Evolutionary conservation across 1,140 invertebrate genomes (phyloP), one percentile per base, ranked within the genome.

Genomic region (Drosophila sucinea): DNA sequence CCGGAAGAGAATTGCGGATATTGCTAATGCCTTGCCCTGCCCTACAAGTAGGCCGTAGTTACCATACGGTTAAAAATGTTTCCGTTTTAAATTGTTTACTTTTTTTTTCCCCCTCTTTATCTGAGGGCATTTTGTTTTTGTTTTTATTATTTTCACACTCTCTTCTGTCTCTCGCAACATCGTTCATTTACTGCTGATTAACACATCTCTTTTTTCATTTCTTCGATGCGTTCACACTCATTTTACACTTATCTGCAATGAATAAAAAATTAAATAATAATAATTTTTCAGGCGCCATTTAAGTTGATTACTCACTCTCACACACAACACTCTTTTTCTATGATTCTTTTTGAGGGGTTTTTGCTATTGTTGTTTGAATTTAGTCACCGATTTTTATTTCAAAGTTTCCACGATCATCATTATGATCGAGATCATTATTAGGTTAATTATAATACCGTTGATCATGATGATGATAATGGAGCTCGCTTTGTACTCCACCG

Each of bases 371-470:
- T 60, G 56, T 44, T 70, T 69, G 65, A 38, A 60, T 74, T 85
- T 86, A 86, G 83, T 86, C 82, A 86, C 67, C 72, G 44, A 17
- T 77, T 77, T 66, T 70, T 61, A 77, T 77, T 38, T 55, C 33
- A 8, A 2, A 40, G 35, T 41, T 27, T 40, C 11, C 38, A 61
- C 25, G 6, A 38, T 60, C 25, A 40, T 60, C 29, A 33, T 32
- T 1, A 33, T 57, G 55, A 33, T 57, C 11, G 1, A 10, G 17
- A 17, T 35, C 30, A 57, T 66, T 61, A 81, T 85, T 74, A 74
- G 80, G 75, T 81, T 81, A 76, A 87, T 86, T 79, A 79, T 67
- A 87, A 83, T 86, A 73, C 83, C 83, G 82, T 74, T 75, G 79
- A 68, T 68, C 65, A 70, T 72, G 60, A 71, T 64, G 51, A 81